Evolutionary conservation across 2,113 vertebrate species (phyloP).

Genomic region (Strigops habroptila): DNA sequence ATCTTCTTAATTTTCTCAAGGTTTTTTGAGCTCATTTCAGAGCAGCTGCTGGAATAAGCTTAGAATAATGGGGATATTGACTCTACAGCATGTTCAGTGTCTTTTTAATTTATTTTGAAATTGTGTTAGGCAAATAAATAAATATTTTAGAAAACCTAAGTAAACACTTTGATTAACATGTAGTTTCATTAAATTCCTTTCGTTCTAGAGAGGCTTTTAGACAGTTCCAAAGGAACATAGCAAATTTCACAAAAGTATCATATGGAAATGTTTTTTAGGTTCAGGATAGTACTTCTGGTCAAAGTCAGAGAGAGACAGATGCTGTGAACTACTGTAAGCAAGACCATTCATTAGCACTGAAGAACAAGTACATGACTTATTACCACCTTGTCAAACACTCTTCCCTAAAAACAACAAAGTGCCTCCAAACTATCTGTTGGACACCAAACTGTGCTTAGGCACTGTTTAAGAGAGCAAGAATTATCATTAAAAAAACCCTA

Average conservation of each 20-base stretch:
- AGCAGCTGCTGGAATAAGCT: not conserved
- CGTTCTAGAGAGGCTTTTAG: not conserved
- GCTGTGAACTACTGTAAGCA: not conserved
- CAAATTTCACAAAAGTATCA: not conserved
- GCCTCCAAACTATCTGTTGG: not conserved
- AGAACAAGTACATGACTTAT: not conserved
- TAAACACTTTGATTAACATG: not conserved
- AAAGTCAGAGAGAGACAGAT: not conserved
- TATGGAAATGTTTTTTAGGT: not conserved
- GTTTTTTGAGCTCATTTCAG: too few relatives aligned
- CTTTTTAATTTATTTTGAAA: not conserved
- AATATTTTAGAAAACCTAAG: not conserved
- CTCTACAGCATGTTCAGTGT: not conserved
- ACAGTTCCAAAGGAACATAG: not conserved
- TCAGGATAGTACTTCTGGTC: not conserved
- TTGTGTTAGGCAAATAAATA: not conserved
- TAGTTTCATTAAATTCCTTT: not conserved
- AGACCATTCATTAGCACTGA: not conserved
- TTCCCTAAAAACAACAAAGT: not conserved
- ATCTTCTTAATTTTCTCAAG: not conserved
- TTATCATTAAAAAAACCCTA: not conserved
- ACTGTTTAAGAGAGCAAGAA: not conserved
- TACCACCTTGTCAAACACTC: accelerated
- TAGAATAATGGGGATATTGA: not conserved
- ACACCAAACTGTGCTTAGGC: not conserved